phyloP scores from a whole-genome alignment of 1,140 invertebrate genomes.

The Drosophila burlai region DNA sequence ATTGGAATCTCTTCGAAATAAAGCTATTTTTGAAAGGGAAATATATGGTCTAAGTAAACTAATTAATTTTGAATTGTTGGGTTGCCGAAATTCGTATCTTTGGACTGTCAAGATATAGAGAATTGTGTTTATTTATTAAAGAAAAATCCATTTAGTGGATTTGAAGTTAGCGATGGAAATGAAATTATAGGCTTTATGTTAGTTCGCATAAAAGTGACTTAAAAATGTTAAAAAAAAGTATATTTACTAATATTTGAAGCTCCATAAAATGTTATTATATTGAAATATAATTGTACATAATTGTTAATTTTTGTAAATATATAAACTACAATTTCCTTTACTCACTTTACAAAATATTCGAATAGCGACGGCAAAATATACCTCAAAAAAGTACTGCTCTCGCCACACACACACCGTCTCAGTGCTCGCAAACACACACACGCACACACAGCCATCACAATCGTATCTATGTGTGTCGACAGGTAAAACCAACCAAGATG shows the following conservation, averaged over 20 bases:
- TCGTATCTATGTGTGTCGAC: conserved; percentile 62
- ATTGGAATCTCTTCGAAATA: neutral
- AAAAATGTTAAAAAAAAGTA: neutral
- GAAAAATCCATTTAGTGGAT: neutral
- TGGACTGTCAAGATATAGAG: neutral
- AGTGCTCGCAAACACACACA: conserved; percentile 1
- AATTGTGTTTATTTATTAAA: neutral
- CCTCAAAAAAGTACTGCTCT: conserved; percentile 31
- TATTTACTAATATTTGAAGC: neutral
- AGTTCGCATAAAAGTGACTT: neutral
- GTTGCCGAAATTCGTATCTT: neutral
- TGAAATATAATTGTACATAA: neutral
- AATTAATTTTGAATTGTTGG: too few relatives aligned
- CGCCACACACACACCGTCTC: conserved; percentile 5
- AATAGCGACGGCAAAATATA: conserved; percentile 66
- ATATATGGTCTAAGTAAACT: neutral
- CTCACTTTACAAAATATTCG: conserved; percentile 5
- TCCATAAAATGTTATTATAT: too few relatives aligned
- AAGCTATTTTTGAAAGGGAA: neutral
- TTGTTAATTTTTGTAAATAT: neutral
- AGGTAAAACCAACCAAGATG: conserved; percentile 63
- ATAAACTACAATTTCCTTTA: neutral
- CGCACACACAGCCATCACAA: conserved; percentile 7
- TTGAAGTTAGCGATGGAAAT: neutral
- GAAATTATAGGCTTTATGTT: neutral